phyloP scores from a whole-genome alignment of 2,113 vertebrate species.

The Malurus melanocephalus region DNA sequence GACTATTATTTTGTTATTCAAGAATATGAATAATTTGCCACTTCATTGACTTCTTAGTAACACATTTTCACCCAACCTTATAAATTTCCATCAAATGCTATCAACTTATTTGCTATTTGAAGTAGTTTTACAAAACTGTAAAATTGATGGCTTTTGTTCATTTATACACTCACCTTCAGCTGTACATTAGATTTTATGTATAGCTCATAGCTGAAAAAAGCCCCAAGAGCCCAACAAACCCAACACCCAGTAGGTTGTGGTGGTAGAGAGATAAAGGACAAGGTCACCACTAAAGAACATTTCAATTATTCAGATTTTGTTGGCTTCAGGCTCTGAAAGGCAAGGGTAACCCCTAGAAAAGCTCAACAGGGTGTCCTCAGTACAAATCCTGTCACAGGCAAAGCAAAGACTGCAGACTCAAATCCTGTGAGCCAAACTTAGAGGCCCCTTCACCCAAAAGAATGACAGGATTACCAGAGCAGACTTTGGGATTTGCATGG shows the following conservation, averaged over 20 bases:
- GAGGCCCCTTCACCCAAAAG: background rate
- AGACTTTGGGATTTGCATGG: background rate
- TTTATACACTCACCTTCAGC: background rate
- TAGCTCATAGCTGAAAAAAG: background rate
- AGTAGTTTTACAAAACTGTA: background rate
- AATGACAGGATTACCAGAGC: background rate
- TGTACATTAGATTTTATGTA: background rate
- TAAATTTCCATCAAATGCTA: background rate
- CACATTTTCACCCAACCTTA: background rate
- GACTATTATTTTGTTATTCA: background rate
- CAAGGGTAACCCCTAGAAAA: background rate
- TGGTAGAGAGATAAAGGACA: background rate
- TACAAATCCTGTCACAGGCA: background rate
- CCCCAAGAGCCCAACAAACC: fast-evolving
- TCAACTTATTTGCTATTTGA: background rate
- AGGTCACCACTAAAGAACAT: background rate
- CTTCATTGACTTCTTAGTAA: background rate
- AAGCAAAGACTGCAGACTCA: background rate
- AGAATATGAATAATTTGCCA: fast-evolving
- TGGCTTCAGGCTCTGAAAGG: background rate
- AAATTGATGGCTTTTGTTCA: background rate
- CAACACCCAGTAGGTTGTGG: too few species aligned
- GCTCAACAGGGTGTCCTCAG: fast-evolving
- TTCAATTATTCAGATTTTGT: background rate
- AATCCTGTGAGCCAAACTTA: background rate